Base-by-base conservation (phyloP, 2,888 invertebrate genomes). In the Tenthredo amoena region DNA sequence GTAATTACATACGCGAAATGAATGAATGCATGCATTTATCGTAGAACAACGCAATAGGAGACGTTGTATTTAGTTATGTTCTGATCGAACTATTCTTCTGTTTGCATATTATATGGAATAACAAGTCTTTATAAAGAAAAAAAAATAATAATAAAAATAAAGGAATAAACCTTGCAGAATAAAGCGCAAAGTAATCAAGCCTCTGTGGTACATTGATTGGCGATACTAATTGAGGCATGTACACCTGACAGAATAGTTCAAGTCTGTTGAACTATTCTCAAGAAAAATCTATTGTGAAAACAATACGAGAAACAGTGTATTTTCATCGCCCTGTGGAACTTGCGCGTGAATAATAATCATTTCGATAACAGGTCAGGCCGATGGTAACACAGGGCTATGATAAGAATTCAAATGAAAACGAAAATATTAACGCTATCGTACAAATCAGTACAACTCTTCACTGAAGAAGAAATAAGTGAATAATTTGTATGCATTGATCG, bases 101-200 rank as follows among this genome's bases (percentile, higher is more conserved):
- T 62, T 81, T 81, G 21, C 40, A 81, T 62, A 37, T 62, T 81
- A 58, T 81, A 58, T 40, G 62, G 31, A 62, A 81, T 81, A 62
- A 81, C 37, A 58, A 43, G 40, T 81, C 21, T 62, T 62, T 58
- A 81, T 74, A 21, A 10, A 43, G 2, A 58, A 21, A 40, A 7
- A 76, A 21, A 76, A 40, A 37, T 26, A 26, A 26, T 2, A 68
- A 34, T 18, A 68, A 68, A 12, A 15, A 34, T 85, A 85, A 86
- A 87, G 82, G 85, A 86, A 84, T 47, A 47, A 84, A 34, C 85
- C 84, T 72, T 86, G 76, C 77, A 86, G 83, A 62, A 87, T 77
- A 76, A 87, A 62, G 1, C 21, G 81, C 40, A 21, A 40, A 58
- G 7, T 58, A 62, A 81, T 58, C 2, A 40, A 26, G 40, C 58